Evolutionary conservation across 2,797 vertebrate genomes (phyloP).

Genomic region (Ataeniobius toweri): DNA sequence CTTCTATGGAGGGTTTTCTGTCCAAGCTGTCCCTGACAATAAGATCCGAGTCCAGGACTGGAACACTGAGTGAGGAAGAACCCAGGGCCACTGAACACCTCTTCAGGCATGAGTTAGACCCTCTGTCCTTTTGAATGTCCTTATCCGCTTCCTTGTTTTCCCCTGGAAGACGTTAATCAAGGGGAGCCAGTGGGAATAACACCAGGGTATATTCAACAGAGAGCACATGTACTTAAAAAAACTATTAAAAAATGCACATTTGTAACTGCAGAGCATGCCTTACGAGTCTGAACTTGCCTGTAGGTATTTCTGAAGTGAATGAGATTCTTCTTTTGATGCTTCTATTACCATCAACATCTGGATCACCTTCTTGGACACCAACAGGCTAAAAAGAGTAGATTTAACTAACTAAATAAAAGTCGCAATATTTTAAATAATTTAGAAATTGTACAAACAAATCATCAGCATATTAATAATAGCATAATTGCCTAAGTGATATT

Average conservation of each 20-base stretch:
- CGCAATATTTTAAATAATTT: background rate
- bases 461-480: too few relatives aligned
- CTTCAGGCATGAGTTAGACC: constrained; percentile 83
- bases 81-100: constrained; percentile 83
- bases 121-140: constrained; percentile 77
- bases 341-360: constrained; percentile 83
- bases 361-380: constrained; percentile 82
- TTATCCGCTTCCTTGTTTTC: constrained; percentile 77
- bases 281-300: constrained; percentile 80
- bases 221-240: constrained; percentile 27
- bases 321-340: constrained; percentile 90
- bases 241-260: constrained; percentile 52
- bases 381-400: constrained; percentile 74
- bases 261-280: constrained; percentile 4
- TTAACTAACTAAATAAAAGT: background rate
- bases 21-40: constrained; percentile 76
- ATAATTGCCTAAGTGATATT: too few relatives aligned
- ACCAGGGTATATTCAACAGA: constrained; percentile 34
- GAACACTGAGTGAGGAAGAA: constrained; percentile 79
- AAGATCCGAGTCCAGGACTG: constrained; percentile 78
- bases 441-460: background rate
- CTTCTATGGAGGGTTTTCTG: constrained; percentile 84
- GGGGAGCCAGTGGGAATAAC: constrained; percentile 60
- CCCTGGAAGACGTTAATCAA: constrained; percentile 68
- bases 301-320: constrained; percentile 87